phyloP scores from a whole-genome alignment of 2,797 vertebrate genomes.

The Neostethus bicornis region DNA sequence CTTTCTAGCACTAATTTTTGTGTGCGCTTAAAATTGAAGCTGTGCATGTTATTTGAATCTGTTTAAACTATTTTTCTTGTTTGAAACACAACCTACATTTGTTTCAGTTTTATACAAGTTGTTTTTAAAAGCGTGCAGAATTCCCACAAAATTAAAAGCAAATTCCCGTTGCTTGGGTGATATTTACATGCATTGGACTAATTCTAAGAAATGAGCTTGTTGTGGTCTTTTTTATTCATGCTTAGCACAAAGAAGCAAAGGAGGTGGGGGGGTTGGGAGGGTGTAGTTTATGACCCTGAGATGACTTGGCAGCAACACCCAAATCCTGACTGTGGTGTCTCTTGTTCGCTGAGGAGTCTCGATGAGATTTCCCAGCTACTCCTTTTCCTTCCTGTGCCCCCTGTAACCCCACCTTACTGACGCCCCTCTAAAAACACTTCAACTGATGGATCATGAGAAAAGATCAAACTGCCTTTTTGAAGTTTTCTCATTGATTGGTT shows the following conservation, averaged over 20 bases:
- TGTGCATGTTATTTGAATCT: too few relatives aligned
- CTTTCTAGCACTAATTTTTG: too few relatives aligned
- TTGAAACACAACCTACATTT: too few relatives aligned
- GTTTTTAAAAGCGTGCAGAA: too few relatives aligned
- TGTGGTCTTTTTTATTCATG: not conserved
- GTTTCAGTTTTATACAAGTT: too few relatives aligned
- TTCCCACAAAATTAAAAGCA: too few relatives aligned
- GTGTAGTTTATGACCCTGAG: slow-evolving; percentile 49
- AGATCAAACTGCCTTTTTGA: slow-evolving; percentile 13
- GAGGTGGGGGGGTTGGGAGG: not conserved
- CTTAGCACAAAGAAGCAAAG: not conserved
- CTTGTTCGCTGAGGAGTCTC: slow-evolving; percentile 66
- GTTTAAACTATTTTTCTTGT: too few relatives aligned
- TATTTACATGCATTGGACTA: not conserved
- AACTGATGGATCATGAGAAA: slow-evolving; percentile 60
- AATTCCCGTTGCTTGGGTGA: too few relatives aligned
- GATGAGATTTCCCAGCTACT: slow-evolving; percentile 77
- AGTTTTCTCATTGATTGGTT: slow-evolving; percentile 12
- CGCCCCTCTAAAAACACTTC: slow-evolving; percentile 56
- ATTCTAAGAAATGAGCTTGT: not conserved
- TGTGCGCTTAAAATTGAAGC: too few relatives aligned
- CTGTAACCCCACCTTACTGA: slow-evolving; percentile 51
- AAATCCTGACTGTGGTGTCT: slow-evolving; percentile 62
- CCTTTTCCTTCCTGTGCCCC: slow-evolving; percentile 80
- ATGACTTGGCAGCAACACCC: slow-evolving; percentile 63